A percentile compares a stretch with the other conserved stretches of the same genome.
Evolutionary conservation across 1,140 invertebrate species (phyloP).

Genomic region (Drosophila jambulina): DNA sequence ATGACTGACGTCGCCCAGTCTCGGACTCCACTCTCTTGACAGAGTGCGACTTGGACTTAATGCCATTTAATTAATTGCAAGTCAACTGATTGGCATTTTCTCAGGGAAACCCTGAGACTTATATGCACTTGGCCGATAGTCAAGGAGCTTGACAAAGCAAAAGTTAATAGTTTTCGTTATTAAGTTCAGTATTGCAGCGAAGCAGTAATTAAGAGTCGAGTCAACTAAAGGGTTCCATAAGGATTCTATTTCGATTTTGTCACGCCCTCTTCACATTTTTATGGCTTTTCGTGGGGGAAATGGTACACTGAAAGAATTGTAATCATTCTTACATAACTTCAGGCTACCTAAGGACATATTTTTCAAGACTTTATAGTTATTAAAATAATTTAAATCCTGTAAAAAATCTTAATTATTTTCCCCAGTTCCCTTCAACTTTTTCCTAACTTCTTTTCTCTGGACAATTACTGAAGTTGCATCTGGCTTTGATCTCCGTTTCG

Average conservation of each 20-base stretch:
- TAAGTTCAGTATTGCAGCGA: neutral
- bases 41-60: slow-evolving; percentile 4
- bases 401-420: neutral
- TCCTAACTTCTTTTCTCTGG: neutral
- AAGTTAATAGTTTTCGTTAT: slow-evolving; percentile 1
- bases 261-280: neutral
- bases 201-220: neutral
- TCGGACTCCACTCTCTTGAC: neutral
- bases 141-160: neutral
- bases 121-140: slow-evolving; percentile 3
- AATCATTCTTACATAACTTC: no score
- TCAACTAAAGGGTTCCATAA: neutral
- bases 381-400: neutral
- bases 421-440: neutral
- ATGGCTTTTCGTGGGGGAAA: neutral
- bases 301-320: neutral
- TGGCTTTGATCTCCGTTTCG: slow-evolving; percentile 6
- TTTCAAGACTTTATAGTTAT: neutral
- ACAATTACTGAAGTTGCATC: slow-evolving; percentile 13
- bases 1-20: slow-evolving; percentile 23
- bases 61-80: slow-evolving; percentile 62
- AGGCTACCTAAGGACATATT: neutral
- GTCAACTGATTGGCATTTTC: slow-evolving; percentile 45
- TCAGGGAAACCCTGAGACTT: neutral
- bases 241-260: neutral